A percentile compares a stretch with the other conserved stretches of the same genome.
Conservation (phyloP, 53 echinoderm and acorn worm genomes). For the Temnopleurus reevesii region DNA sequence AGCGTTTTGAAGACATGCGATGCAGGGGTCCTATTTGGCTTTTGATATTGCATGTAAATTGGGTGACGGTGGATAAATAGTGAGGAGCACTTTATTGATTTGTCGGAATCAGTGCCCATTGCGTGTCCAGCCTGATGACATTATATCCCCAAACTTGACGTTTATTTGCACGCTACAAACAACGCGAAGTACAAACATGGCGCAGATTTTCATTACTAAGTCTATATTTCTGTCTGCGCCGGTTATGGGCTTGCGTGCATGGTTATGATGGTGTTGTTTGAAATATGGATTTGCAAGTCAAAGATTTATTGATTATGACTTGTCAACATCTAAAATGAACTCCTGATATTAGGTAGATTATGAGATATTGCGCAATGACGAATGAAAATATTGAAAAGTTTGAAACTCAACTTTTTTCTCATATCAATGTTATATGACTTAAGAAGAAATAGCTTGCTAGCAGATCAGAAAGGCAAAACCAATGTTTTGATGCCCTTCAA, state of each 20-base stretch:
- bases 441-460: too few relatives aligned
- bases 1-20: neutral
- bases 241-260: neutral
- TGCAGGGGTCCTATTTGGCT: neutral
- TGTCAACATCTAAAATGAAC: constrained; percentile 16
- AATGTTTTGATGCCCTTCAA: too few relatives aligned
- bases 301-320: constrained; percentile 14
- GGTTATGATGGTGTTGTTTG: neutral
- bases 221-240: neutral
- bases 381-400: neutral
- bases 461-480: too few relatives aligned
- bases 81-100: constrained; percentile 44
- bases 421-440: too few relatives aligned
- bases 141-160: neutral
- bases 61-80: constrained; percentile 25
- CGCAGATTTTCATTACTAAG: too few relatives aligned
- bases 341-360: neutral
- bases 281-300: constrained; percentile 3
- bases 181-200: too few relatives aligned
- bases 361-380: neutral
- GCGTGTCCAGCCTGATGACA: constrained; percentile 10
- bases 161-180: constrained; percentile 12
- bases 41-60: constrained; percentile 32
- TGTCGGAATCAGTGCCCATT: neutral
- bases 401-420: neutral